Percentiles rank a stretch among this genome's conserved stretches.
phyloP scores from a whole-genome alignment of 1,140 invertebrate genomes.

The Drosophila pallidifrons region DNA sequence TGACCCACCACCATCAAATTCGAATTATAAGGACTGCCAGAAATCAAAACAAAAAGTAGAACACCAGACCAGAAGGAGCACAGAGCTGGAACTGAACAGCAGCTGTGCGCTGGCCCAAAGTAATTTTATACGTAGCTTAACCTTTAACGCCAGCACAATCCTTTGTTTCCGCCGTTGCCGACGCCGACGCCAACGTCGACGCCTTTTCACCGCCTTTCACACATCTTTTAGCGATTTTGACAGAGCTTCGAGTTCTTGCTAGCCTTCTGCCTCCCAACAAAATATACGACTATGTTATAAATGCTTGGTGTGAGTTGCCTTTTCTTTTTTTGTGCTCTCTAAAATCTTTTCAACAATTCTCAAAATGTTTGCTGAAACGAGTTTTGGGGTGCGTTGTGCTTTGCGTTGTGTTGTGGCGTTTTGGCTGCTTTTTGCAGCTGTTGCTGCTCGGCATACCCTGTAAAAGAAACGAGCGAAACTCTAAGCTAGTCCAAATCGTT shows the following conservation, averaged over 20 bases:
- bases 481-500: background rate
- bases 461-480: background rate
- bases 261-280: background rate
- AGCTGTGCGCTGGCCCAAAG: constrained; percentile 61
- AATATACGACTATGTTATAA: constrained; percentile 32
- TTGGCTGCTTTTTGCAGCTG: constrained; percentile 37
- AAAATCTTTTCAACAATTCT: constrained; percentile 76
- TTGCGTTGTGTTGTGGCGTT: constrained; percentile 22
- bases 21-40: constrained; percentile 61
- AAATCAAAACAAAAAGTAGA: constrained; percentile 31
- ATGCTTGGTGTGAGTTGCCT: constrained; percentile 24
- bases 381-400: constrained; percentile 43
- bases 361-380: constrained; percentile 73
- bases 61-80: background rate
- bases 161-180: constrained; percentile 51
- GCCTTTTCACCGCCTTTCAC: constrained; percentile 75
- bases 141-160: constrained; percentile 66
- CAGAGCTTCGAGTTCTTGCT: constrained; percentile 35
- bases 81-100: constrained; percentile 7
- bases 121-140: constrained; percentile 72
- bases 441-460: constrained; percentile 46
- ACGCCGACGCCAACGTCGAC: constrained; percentile 18
- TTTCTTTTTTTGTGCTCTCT: constrained; percentile 37
- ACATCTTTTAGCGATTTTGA: constrained; percentile 74
- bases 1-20: constrained; percentile 31